These are phyloP conservation scores for Salminus brasiliensis DNA, from an alignment of 2,113 vertebrate species.

Conservation along the genomic window DNA sequence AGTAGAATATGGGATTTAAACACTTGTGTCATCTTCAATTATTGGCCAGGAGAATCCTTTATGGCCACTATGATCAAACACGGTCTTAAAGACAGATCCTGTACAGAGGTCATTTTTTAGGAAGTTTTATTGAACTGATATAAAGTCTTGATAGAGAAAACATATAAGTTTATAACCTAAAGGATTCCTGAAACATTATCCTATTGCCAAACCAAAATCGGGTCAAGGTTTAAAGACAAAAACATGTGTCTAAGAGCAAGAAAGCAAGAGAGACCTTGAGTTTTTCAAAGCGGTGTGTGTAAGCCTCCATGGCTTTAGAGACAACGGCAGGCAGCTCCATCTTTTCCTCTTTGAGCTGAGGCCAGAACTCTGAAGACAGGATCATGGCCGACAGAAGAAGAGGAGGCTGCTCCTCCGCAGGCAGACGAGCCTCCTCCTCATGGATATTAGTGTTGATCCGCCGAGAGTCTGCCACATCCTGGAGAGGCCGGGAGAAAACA, in stretches of 20 bases:
- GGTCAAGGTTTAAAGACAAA: not conserved
- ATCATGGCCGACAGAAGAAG: slow-evolving; percentile 88
- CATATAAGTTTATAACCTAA: not conserved
- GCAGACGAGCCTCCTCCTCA: slow-evolving; percentile 88
- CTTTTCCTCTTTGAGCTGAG: slow-evolving; percentile 94
- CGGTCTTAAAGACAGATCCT: too few relatives aligned
- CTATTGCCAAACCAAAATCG: not conserved
- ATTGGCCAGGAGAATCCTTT: too few relatives aligned
- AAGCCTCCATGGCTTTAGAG: slow-evolving; percentile 88
- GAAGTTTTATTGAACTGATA: not conserved
- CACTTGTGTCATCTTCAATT: too few relatives aligned
- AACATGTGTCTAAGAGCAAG: not conserved
- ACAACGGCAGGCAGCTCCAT: slow-evolving; percentile 88
- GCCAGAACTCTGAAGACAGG: slow-evolving; percentile 97
- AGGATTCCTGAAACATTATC: not conserved
- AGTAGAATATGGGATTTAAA: too few relatives aligned
- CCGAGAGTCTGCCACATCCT: slow-evolving; percentile 97
- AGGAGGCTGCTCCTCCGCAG: slow-evolving; percentile 80
- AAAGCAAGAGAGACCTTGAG: slow-evolving; percentile 82
- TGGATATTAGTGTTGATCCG: slow-evolving; percentile 94
- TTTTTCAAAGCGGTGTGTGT: slow-evolving; percentile 94
- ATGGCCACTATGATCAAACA: too few relatives aligned
- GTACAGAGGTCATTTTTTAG: too few relatives aligned
- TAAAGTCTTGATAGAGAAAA: not conserved
- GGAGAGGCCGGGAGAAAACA: not conserved